phyloP scores from a whole-genome alignment of 2,888 invertebrate genomes.

The Deilephila elpenor region DNA sequence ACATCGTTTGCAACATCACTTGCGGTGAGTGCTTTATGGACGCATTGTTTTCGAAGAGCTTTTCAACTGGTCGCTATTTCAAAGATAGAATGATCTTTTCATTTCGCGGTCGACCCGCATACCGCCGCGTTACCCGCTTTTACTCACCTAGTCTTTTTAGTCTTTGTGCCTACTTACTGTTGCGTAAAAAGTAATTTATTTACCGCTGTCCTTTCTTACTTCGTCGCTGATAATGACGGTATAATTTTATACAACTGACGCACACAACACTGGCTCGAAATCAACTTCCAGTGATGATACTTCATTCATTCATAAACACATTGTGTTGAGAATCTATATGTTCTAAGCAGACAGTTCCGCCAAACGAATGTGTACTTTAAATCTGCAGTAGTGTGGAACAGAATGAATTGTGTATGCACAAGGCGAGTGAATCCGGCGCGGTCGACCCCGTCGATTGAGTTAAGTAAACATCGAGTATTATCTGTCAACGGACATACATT shows the following conservation, averaged over 20 bases:
- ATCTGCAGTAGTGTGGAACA: constrained; percentile 52
- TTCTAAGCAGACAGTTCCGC: constrained; percentile 59
- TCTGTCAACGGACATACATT: constrained; percentile 82
- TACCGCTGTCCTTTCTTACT: constrained; percentile 31
- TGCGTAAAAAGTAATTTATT: constrained; percentile 37
- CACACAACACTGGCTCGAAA: constrained; percentile 55
- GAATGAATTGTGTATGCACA: constrained; percentile 51
- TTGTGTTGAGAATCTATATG: constrained; percentile 60
- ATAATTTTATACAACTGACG: constrained; percentile 50
- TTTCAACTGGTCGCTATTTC: constrained; percentile 59
- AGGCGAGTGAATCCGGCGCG: constrained; percentile 57
- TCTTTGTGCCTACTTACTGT: constrained; percentile 38
- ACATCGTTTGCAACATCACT: constrained; percentile 52
- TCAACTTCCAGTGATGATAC: constrained; percentile 79
- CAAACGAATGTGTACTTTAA: constrained; percentile 69
- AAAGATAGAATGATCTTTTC: constrained; percentile 65
- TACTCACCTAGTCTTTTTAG: constrained; percentile 57
- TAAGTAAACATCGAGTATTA: constrained; percentile 84
- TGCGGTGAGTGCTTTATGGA: constrained; percentile 80
- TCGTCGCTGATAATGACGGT: constrained; percentile 49
- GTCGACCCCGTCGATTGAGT: constrained; percentile 80
- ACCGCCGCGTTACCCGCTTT: constrained; percentile 61
- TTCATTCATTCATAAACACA: constrained; percentile 81
- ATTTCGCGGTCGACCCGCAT: constrained; percentile 81
- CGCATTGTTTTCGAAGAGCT: constrained; percentile 73